These are phyloP conservation scores for Gymnoscopelus microlampas DNA, from an alignment of 2,797 vertebrate species.

Conservation along the genomic window DNA sequence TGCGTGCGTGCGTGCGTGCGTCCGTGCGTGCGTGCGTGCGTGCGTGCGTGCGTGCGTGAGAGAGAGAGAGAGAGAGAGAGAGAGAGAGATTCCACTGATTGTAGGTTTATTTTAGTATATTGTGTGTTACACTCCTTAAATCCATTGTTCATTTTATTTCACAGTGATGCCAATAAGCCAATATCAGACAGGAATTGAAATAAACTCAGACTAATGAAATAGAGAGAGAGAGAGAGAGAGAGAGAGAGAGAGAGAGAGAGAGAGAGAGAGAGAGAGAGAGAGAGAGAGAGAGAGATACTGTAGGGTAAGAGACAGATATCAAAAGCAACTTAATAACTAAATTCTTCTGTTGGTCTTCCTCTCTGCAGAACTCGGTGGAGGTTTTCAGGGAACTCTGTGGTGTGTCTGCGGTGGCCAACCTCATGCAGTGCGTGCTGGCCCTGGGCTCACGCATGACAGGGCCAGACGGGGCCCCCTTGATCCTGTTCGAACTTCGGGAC, in stretches of 20 bases:
- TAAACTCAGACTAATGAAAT: too few species aligned
- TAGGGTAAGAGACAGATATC: too few species aligned
- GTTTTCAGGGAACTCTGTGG: conserved; percentile 95
- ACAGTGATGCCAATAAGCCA: not conserved
- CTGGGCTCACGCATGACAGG: conserved; percentile 88
- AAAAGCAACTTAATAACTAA: conserved; percentile 4
- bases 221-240: not conserved
- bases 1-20: too few species aligned
- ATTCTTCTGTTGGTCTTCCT: not conserved
- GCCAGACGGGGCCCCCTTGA: conserved; percentile 85
- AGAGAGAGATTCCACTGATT: not conserved
- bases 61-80: not conserved
- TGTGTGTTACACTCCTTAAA: not conserved
- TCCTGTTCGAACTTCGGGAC: conserved; percentile 89
- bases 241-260: too few species aligned
- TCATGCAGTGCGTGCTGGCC: conserved; percentile 94
- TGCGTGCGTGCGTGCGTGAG: too few species aligned
- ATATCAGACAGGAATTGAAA: not conserved
- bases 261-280: too few species aligned
- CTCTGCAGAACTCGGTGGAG: conserved; percentile 86
- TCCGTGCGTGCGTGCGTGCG: too few species aligned
- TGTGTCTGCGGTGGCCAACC: conserved; percentile 92
- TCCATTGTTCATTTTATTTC: not conserved
- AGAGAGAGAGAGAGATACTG: too few species aligned
- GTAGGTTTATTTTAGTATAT: conserved; percentile 7